Evolutionary conservation across 2,888 invertebrate genomes (phyloP), one percentile per base, ranked within the genome.

Genomic region (Zelleria hepariella): DNA sequence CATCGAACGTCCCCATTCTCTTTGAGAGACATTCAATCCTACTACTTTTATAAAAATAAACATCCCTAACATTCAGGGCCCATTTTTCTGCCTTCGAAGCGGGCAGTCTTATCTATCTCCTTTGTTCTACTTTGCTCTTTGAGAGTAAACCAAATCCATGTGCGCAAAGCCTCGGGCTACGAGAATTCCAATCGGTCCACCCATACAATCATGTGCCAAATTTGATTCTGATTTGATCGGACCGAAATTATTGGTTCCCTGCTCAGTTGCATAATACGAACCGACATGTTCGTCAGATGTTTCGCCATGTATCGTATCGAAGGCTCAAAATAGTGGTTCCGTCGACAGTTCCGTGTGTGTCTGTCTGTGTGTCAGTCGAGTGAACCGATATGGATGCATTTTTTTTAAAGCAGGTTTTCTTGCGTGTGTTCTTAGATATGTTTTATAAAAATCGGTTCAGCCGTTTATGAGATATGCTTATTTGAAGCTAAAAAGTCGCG

Each of bases 211-310:
- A 51, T 21, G 23, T 10, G 20, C 53, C 53, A 23, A 53, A 53
- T 53, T 24, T 53, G 53, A 56, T 32, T 20, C 18, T 56, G 32
- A 56, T 56, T 56, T n/a, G 32, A 81, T 80, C 77, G 71, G 69
- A 72, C 71, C 65, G 65, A 69, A 75, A 76, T 78, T 75, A 74
- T 74, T 67, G 67, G 67, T 63, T 66, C 66, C 68, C 66, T 64
- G 66, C 70, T 70, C 57, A 67, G 63, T 78, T 80, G 69, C 73
- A 66, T 77, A 79, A 80, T 68, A 56, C 65, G 67, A 69, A 68
- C 70, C 67, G 65, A 67, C 57, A 53, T 25, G 23, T 53, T 25
- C 32, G 32, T 42, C 32, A 15, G 4, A 42, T 15, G 32, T 15
- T 15, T 15, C 15, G 15, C 3, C 15, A 15, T 15, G 32, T 15